Evolutionary conservation across 2,888 invertebrate species (phyloP).

Genomic region (Dynastes tityus): DNA sequence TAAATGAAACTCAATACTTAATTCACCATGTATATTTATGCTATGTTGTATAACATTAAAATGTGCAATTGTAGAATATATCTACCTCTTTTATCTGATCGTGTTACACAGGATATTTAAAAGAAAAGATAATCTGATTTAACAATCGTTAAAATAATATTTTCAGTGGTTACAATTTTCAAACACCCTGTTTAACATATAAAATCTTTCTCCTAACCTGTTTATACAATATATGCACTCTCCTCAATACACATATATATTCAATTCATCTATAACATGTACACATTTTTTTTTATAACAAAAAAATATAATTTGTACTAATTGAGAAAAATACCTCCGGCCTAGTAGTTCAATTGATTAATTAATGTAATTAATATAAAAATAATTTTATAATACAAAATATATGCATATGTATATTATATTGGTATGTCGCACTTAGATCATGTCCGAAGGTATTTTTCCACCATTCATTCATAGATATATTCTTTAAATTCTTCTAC

Average conservation of each 20-base stretch:
- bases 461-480: slow-evolving; percentile 10
- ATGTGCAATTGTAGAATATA: slow-evolving; percentile 38
- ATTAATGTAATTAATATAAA: slow-evolving; percentile 39
- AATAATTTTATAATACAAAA: slow-evolving; percentile 45
- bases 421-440: slow-evolving; percentile 5
- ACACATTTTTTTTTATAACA: slow-evolving; percentile 32
- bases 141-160: slow-evolving; percentile 15
- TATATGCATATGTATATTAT: slow-evolving; percentile 28
- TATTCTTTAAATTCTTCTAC: slow-evolving; percentile 23
- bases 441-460: slow-evolving; percentile 40
- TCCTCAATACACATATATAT: slow-evolving; percentile 33
- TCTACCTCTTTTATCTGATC: slow-evolving; percentile 29
- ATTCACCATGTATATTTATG: slow-evolving; percentile 22
- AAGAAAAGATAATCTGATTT: slow-evolving; percentile 13
- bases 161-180: slow-evolving; percentile 28
- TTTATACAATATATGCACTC: slow-evolving; percentile 45
- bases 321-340: slow-evolving; percentile 36
- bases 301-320: slow-evolving; percentile 45
- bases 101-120: slow-evolving; percentile 48
- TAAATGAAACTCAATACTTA: slow-evolving; percentile 10
- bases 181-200: slow-evolving; percentile 45
- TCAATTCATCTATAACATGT: slow-evolving; percentile 36
- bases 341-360: slow-evolving; percentile 11
- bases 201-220: slow-evolving; percentile 36
- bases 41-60: slow-evolving; percentile 43